Conservation (phyloP, 2,888 invertebrate species). For the Lasioglossum villosulum region DNA sequence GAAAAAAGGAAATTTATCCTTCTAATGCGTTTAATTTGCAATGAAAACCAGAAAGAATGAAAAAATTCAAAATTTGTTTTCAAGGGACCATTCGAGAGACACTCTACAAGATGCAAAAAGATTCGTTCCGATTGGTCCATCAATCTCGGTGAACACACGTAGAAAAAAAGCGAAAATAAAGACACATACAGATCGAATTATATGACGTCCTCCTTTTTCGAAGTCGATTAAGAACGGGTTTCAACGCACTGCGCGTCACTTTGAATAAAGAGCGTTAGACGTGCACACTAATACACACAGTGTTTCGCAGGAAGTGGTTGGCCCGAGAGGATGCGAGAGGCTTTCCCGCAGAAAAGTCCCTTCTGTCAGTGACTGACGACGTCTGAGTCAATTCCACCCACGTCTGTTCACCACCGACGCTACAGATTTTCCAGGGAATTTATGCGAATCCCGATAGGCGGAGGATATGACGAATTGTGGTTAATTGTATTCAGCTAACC, state of each 20-base stretch:
- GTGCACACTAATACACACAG: not conserved
- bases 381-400: slow-evolving; percentile 64
- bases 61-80: too few species aligned
- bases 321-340: slow-evolving; percentile 33
- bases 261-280: not conserved
- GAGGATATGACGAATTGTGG: slow-evolving; percentile 70
- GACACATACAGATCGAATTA: too few species aligned
- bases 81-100: too few species aligned
- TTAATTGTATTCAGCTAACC: slow-evolving; percentile 64
- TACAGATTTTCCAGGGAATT: slow-evolving; percentile 51
- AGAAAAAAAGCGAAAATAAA: too few species aligned
- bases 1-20: too few species aligned
- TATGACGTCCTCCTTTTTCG: too few species aligned
- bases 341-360: slow-evolving; percentile 51
- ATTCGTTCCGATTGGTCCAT: too few species aligned
- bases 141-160: too few species aligned
- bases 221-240: not conserved
- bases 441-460: slow-evolving; percentile 35
- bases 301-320: slow-evolving; percentile 53
- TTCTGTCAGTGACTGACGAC: slow-evolving; percentile 30
- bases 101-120: too few species aligned
- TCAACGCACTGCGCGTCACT: too few species aligned
- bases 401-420: slow-evolving; percentile 5
- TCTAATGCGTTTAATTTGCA: too few species aligned
- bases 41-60: too few species aligned